Base-by-base conservation (phyloP, 2,888 invertebrate species). In the Yponomeuta cagnagella region DNA sequence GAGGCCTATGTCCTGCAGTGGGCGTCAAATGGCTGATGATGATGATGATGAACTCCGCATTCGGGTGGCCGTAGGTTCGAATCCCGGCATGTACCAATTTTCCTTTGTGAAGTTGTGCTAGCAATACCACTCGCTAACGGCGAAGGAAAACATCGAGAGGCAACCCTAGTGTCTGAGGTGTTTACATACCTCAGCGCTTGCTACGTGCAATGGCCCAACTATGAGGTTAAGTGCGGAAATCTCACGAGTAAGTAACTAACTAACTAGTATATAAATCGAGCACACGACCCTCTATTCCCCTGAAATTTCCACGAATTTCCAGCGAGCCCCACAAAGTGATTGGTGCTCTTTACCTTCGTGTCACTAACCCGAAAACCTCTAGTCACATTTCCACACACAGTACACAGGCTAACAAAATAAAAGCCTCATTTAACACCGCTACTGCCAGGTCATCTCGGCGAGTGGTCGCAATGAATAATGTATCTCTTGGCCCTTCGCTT, bases 401-500 rank as follows among this genome's bases (percentile, higher is more conserved):
- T 10, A 31, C 63, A 30, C 63, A 82, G 43, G 10, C 12, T 15
- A 15, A 58, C 12, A 12, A 58, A 58, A 58, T 58, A 15, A 58
- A 58, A 58, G 52, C 52, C 5, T 12, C 52, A 58, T 58, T 58
- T 15, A 58, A 15, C 52, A 43, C 43, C 8, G 52, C 52, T 2
- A 58, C 33, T 72, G 75, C 76, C 74, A 65, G 81, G 85, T 86
- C 87, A 87, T 84, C 79, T 76, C 75, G 71, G 74, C 80, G 78
- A 85, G 85, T 83, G 83, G 75, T 75, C 72, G 48, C 65, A 70
- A 83, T 89, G 88, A 88, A 89, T 89, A 80, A 89, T 88, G 83
- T 85, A 89, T 73, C 74, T 70, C 80, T 81, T 79, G 79, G 81
- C 78, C 63, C 63, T 76, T 70, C 75, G 23, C 73, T 74, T 71